Base-by-base conservation (phyloP, 2,888 invertebrate species). In the Seira ritae region DNA sequence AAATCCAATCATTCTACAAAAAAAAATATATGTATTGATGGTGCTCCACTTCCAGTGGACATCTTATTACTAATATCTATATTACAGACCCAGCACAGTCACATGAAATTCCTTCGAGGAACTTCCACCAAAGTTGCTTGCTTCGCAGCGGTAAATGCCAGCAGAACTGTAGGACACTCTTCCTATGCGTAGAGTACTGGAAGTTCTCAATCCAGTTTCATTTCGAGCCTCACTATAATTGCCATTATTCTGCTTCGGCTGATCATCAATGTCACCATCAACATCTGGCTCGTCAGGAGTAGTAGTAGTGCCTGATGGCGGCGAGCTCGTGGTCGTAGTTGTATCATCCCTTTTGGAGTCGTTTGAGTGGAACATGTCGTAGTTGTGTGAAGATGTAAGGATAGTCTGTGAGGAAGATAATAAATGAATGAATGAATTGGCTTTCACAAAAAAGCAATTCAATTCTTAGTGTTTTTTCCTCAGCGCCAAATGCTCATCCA, bases 141-240 rank as follows among this genome's bases (percentile, higher is more conserved):
- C 75, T n/a, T 71, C 70, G 50, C 81, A 81, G 50, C 75, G 81
- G 70, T 71, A 81, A 24, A 81, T 66, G 0, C 81, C 81, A n/a
- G 3, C 17, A n/a, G 81, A 81, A 69, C 46, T 23, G 65, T 82
- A 82, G n/a, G 85, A 85, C 2, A 81, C 79, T 20, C 81, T 20
- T n/a, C 8, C 46, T 62, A 85, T 75, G n/a, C 23, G 62, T 12
- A 85, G 37, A 68, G 42, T 60, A 60, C 60, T 68, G 20, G 62
- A 60, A 31, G 15, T 17, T 46, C 20, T 24, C 31, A 78, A 37
- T 67, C 42, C 62, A 62, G 31, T 73, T 23, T 46, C 24, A 17
- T 69, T 76, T n/a, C 50, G 4, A 31, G 37, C 23, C 15, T 77
- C 68, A 60, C 68, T 31, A 60, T 69, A 37, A 69, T 69, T 69